These are phyloP conservation scores for Sipha flava DNA, from an alignment of 1,140 invertebrate species.

Conservation along the genomic window DNA sequence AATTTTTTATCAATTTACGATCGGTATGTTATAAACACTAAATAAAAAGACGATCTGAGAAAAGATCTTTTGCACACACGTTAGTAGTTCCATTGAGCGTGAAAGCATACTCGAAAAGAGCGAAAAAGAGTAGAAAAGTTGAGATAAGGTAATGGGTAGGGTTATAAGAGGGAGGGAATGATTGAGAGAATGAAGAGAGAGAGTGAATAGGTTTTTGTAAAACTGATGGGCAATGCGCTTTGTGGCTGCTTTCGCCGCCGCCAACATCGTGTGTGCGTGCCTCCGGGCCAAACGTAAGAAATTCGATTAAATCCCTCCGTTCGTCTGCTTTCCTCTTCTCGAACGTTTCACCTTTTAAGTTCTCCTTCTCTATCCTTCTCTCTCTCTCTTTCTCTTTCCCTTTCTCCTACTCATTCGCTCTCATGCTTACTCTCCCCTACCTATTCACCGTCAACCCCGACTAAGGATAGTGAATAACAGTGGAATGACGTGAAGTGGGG, in stretches of 20 bases:
- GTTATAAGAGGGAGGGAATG: too few relatives aligned
- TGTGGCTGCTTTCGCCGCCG: not conserved
- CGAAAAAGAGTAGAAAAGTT: too few relatives aligned
- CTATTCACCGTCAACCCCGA: too few relatives aligned
- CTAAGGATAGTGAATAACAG: too few relatives aligned
- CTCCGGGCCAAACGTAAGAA: not conserved
- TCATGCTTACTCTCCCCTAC: too few relatives aligned
- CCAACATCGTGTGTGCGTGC: not conserved
- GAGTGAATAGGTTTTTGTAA: not conserved
- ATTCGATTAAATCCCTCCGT: conserved; percentile 5
- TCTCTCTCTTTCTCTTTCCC: not conserved
- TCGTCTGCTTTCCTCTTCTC: not conserved
- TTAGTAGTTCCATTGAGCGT: not conserved
- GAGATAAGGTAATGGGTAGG: too few relatives aligned
- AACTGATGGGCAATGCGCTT: not conserved
- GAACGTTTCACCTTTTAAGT: not conserved
- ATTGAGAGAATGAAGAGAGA: too few relatives aligned
- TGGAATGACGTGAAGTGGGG: not conserved
- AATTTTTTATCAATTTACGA: too few relatives aligned
- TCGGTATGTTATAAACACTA: too few relatives aligned
- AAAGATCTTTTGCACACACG: too few relatives aligned
- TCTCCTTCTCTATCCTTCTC: not conserved
- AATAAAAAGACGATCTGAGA: too few relatives aligned
- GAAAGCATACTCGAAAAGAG: not conserved
- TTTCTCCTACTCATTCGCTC: too few relatives aligned